Evolutionary conservation across 2,113 vertebrate genomes (phyloP), one percentile per base, ranked within the genome.

Genomic region (Equus przewalskii): DNA sequence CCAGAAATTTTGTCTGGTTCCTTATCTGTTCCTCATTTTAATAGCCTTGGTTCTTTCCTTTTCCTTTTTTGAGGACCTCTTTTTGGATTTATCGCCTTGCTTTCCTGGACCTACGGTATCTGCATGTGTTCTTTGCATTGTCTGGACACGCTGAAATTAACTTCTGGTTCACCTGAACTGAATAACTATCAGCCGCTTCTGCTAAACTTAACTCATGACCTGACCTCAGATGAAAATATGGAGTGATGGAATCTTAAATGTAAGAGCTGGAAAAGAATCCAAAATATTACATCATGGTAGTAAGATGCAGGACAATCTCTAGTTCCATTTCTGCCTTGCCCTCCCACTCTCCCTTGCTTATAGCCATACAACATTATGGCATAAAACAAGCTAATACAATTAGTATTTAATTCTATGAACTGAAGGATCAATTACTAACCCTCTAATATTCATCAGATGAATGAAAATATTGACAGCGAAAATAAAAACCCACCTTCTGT

Each of bases 381-480:
- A 58, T 15, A 89, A 76, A 78, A 21, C 24, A 72, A 89, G n/a
- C 12, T 54, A 78, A 86, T 58, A 7, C 18, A 94, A 89, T 82
- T 79, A 86, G 10, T 14, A 91, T 44, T 92, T 67, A 78, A 82
- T n/a, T 78, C 6, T 46, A 81, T 79, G 5, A 51, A 79, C 21
- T 72, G 54, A 65, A 92, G 14, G 12, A 16, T 92, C 19, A 22
- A 54, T 89, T 83, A 79, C 30, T 88, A 28, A 41, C n/a, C 14
- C 30, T 69, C 44, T n/a, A 22, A 46, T 81, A 70, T 46, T 65
- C 64, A 58, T 70, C 56, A 92, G 28, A 62, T 8, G 13, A 94
- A 90, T 69, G 46, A 67, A 92, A 81, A 89, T 94, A 91, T 19
- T 93, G 24, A 65, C 62, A 60, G 14, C 81, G 12, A 93, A 94